These are phyloP conservation scores for Oppia nitens DNA, from an alignment of 1,140 invertebrate genomes.

Conservation along the genomic window DNA sequence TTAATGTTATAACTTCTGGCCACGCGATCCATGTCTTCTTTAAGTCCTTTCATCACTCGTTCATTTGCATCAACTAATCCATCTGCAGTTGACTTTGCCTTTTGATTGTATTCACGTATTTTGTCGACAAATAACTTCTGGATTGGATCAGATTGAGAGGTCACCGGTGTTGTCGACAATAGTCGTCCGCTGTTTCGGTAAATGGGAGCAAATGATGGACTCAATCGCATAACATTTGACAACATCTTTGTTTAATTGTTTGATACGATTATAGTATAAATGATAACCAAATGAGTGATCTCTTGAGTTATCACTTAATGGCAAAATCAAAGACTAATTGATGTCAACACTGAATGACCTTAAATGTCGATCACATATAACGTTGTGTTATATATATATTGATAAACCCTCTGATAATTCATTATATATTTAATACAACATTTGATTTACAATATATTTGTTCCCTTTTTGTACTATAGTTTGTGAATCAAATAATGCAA, in stretches of 20 bases:
- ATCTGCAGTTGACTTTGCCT: conserved; percentile 23
- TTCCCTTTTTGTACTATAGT: too few relatives aligned
- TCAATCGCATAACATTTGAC: not conserved
- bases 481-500: too few relatives aligned
- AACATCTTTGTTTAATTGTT: not conserved
- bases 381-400: too few relatives aligned
- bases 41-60: not conserved
- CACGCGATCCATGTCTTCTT: conserved; percentile 13
- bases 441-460: too few relatives aligned
- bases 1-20: conserved; percentile 2
- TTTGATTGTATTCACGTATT: conserved; percentile 67
- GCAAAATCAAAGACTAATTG: too few relatives aligned
- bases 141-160: conserved; percentile 79
- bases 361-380: too few relatives aligned
- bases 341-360: too few relatives aligned
- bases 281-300: too few relatives aligned
- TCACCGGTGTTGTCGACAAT: conserved; percentile 23
- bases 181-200: not conserved
- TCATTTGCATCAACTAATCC: conserved; percentile 11
- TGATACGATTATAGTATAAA: too few relatives aligned
- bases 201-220: not conserved
- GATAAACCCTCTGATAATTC: too few relatives aligned
- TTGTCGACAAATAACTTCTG: conserved; percentile 85
- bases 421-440: too few relatives aligned
- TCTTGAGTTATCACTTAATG: too few relatives aligned